Conservation (phyloP, 2,113 vertebrate species). For the Engystomops pustulosus region DNA sequence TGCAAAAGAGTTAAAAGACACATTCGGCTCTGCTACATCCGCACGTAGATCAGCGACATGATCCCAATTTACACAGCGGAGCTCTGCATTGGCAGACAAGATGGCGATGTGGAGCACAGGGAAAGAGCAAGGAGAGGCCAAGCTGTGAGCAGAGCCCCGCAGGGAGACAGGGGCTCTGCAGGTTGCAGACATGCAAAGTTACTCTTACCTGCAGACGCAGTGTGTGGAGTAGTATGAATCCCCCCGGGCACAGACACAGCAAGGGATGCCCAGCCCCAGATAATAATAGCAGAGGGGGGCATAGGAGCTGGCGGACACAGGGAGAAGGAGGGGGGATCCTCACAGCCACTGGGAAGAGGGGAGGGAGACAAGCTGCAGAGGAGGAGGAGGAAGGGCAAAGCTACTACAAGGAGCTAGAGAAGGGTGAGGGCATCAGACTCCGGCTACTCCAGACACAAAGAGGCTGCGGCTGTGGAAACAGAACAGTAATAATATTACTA, state of each 20-base stretch:
- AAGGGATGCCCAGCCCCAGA: slow-evolving; percentile 40
- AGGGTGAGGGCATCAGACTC: not conserved
- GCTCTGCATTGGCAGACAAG: slow-evolving; percentile 48
- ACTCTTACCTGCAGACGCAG: slow-evolving; percentile 54
- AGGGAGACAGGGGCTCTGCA: slow-evolving; percentile 21
- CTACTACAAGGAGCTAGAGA: not conserved
- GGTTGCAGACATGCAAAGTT: not conserved
- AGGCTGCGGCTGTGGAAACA: not conserved
- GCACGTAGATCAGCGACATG: not conserved
- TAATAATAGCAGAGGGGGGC: slow-evolving; percentile 41
- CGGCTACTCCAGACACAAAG: not conserved
- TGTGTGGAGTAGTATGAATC: slow-evolving; percentile 4
- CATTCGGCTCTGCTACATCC: not conserved
- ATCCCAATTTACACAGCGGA: slow-evolving; percentile 18
- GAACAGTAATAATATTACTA: not conserved
- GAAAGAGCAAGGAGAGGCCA: slow-evolving; percentile 31
- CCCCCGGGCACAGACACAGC: slow-evolving; percentile 40
- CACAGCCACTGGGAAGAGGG: slow-evolving; percentile 42
- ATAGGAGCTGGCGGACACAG: slow-evolving; percentile 1
- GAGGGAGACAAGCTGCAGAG: slow-evolving; percentile 29
- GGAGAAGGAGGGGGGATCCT: slow-evolving; percentile 13
- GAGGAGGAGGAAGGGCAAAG: not conserved
- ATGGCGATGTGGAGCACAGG: slow-evolving; percentile 52
- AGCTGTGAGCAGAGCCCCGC: slow-evolving; percentile 8
- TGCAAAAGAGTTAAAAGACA: not conserved